Evolutionary conservation across 2,113 vertebrate genomes (phyloP), one percentile per base, ranked within the genome.

Genomic region (Campylomormyrus numenius): DNA sequence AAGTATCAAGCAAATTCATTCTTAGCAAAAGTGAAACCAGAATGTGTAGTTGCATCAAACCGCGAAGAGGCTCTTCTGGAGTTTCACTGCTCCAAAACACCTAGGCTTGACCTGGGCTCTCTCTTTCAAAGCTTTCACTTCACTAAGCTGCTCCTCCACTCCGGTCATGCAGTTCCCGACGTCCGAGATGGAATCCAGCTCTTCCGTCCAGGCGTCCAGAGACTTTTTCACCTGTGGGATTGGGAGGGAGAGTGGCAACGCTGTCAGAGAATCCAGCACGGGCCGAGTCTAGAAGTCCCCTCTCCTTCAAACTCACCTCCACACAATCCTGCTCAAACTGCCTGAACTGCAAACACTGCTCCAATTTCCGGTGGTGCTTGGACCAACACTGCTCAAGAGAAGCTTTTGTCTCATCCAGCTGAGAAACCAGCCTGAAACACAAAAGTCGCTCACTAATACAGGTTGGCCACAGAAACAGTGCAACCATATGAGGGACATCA

Each of bases 361-460:
- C 97, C 92, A 98, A 93, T 91, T 98, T 99, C 85, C 97, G 94
- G 89, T 98, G 96, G 92, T 99, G 97, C 92, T 96, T 97, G 56
- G 94, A 96, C 97, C 97, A 99, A 94, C 98, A 98, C 53, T 97
- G 96, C 93, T 97, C 96, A 92, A 99, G 98, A 56, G 97, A 97
- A 74, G 97, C 98, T 93, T 98, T 96, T 15, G 97, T 99, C 95
- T 99, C 98, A 94, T 98, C 96, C 93, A 98, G 89, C 94, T 99
- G 97, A 90, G 96, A 96, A 49, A 99, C 92, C 89, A 99, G 96
- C 93, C 97, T 99, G 94, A 93, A 90, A 62, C 21, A 85, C 15
- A 31, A 2, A 35, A 11, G 15, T n/a, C 70, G 1, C 70, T 66
- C n/a, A 27, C 24, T 31, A 11, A 5, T 70, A 70, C 62, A 70